Percentiles rank a stretch among this genome's conserved stretches.
These are phyloP conservation scores for Danaus melanippus DNA, from an alignment of 1,140 invertebrate genomes.

Conservation along the genomic window DNA sequence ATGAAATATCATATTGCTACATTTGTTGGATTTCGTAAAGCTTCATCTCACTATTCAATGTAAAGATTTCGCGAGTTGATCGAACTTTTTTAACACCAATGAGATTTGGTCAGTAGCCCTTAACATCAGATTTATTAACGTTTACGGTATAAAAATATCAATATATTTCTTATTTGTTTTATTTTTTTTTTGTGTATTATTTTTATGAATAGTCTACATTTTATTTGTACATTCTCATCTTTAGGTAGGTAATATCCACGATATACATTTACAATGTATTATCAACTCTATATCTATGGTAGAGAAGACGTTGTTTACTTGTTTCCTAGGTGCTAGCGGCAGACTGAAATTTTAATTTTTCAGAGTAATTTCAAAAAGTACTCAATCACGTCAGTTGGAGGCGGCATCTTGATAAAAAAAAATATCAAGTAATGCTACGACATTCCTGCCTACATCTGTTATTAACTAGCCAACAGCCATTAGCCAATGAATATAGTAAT, in stretches of 20 bases:
- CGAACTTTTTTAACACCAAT: constrained; percentile 13
- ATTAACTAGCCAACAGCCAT: too few relatives aligned
- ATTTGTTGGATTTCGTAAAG: constrained; percentile 44
- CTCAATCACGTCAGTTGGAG: too few relatives aligned
- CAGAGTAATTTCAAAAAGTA: constrained; percentile 2
- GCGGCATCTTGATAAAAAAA: too few relatives aligned
- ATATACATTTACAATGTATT: constrained; percentile 30
- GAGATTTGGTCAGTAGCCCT: constrained; percentile 47
- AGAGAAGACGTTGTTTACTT: constrained; percentile 25
- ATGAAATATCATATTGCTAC: constrained; percentile 51
- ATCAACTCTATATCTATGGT: constrained; percentile 46
- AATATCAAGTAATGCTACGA: too few relatives aligned
- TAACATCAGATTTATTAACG: constrained; percentile 46
- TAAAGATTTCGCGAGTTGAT: constrained; percentile 26
- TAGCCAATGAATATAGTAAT: too few relatives aligned
- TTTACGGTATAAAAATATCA: constrained; percentile 65
- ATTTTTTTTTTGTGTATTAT: constrained; percentile 34
- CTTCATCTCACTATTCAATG: constrained; percentile 47
- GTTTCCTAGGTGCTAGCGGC: constrained; percentile 4
- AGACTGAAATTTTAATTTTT: constrained; percentile 15
- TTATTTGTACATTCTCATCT: constrained; percentile 64
- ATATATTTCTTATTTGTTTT: constrained; percentile 46
- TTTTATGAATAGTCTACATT: constrained; percentile 54
- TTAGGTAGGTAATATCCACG: constrained; percentile 58
- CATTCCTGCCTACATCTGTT: too few relatives aligned